phyloP scores from a whole-genome alignment of 1,140 invertebrate genomes.

The Bombyx mori region DNA sequence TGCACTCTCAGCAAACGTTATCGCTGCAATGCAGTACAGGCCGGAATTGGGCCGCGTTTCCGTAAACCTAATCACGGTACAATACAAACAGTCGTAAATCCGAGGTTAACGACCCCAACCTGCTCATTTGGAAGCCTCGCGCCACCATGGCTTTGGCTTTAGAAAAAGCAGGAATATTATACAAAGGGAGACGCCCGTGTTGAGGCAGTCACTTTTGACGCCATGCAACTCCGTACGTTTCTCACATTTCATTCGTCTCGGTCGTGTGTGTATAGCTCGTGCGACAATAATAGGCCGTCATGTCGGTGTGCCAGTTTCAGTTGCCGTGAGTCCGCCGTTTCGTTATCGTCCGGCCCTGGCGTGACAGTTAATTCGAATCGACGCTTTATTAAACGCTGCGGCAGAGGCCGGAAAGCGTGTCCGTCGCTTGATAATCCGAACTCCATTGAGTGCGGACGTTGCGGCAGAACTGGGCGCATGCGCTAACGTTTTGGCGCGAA shows the following conservation, averaged over 20 bases:
- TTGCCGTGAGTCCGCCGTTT: constrained; percentile 9
- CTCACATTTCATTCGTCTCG: constrained; percentile 31
- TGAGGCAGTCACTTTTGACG: constrained; percentile 64
- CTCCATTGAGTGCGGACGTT: constrained; percentile 65
- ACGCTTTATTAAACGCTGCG: constrained; percentile 27
- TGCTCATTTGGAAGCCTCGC: constrained; percentile 65
- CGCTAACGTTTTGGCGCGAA: constrained; percentile 68
- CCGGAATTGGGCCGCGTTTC: constrained; percentile 36
- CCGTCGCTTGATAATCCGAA: constrained; percentile 48
- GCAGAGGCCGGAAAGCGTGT: constrained; percentile 43
- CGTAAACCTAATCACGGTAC: constrained; percentile 25
- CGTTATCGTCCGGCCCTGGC: constrained; percentile 25
- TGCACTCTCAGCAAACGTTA: constrained; percentile 14
- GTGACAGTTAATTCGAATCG: constrained; percentile 35
- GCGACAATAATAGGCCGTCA: constrained; percentile 9
- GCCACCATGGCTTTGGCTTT: constrained; percentile 53
- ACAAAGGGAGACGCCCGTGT: constrained; percentile 60
- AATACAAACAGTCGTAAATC: constrained; percentile 10
- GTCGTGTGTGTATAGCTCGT: background rate
- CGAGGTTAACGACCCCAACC: constrained; percentile 24
- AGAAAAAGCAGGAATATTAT: constrained; percentile 67
- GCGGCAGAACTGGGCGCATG: constrained; percentile 59
- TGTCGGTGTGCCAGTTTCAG: constrained; percentile 13
- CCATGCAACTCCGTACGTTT: constrained; percentile 66
- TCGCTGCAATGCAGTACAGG: constrained; percentile 32